Percentiles rank a stretch among this genome's conserved stretches.
phyloP scores from a whole-genome alignment of 2,797 vertebrate genomes.

The Sebastes diaconus region DNA sequence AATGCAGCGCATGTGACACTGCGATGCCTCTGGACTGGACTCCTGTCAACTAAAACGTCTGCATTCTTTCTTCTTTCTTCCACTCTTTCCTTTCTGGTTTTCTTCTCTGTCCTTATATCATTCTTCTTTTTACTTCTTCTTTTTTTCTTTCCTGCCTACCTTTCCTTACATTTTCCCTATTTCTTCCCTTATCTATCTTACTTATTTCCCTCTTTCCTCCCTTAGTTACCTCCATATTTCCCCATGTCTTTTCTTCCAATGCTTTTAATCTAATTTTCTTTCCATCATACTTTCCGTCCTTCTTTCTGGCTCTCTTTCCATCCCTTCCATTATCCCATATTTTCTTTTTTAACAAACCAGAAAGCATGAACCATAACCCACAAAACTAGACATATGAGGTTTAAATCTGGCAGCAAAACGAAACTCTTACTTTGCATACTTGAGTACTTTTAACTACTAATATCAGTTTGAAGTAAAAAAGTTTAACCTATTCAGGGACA shows the following conservation, averaged over 20 bases:
- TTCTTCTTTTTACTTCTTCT: neutral
- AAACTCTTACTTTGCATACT: neutral
- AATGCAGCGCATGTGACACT: slow-evolving; percentile 13
- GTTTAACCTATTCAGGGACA: neutral
- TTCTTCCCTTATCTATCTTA: neutral
- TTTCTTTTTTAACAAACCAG: neutral
- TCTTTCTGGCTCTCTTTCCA: neutral
- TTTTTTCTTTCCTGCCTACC: neutral
- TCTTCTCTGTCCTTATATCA: neutral
- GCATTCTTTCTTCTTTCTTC: neutral
- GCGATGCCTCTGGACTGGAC: neutral
- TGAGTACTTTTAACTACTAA: neutral
- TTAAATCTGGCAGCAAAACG: neutral
- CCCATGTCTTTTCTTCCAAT: neutral
- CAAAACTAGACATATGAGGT: neutral
- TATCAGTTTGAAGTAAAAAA: neutral
- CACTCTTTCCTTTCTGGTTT: neutral
- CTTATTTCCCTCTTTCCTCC: neutral
- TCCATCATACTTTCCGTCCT: neutral
- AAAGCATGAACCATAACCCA: neutral
- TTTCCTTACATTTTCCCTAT: neutral
- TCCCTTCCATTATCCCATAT: neutral
- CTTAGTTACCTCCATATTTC: neutral
- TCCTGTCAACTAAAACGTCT: neutral
- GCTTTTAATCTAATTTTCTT: neutral